phyloP scores from a whole-genome alignment of 2,888 invertebrate species.

The Drosophila cognata region DNA sequence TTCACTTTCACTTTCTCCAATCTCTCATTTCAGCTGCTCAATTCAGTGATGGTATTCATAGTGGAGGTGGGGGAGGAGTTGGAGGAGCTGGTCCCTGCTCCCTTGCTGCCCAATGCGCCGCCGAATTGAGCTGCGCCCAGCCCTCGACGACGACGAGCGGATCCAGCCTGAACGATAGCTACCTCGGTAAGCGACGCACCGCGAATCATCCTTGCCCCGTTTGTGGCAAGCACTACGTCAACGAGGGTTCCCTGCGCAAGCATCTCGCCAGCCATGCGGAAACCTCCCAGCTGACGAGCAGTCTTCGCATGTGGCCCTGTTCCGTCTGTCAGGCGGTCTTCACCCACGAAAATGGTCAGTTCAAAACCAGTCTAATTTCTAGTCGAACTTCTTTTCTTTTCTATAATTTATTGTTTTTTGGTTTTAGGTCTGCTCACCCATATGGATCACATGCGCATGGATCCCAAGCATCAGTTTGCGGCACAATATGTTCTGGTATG shows the following conservation, averaged over 20 bases:
- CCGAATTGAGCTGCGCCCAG: slow-evolving; percentile 77
- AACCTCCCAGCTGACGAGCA: slow-evolving; percentile 93
- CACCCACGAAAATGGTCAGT: slow-evolving; percentile 95
- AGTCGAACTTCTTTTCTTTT: neutral
- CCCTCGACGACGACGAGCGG: slow-evolving; percentile 81
- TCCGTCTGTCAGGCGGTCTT: slow-evolving; percentile 98
- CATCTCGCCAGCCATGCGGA: slow-evolving; percentile 97
- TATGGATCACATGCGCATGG: slow-evolving; percentile 99
- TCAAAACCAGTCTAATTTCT: neutral
- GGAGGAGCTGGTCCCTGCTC: slow-evolving; percentile 21
- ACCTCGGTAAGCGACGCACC: slow-evolving; percentile 96
- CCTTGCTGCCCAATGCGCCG: slow-evolving; percentile 44
- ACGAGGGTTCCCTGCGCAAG: slow-evolving; percentile 96
- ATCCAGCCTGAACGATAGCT: slow-evolving; percentile 87
- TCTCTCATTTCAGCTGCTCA: slow-evolving; percentile 34
- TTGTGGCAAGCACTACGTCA: slow-evolving; percentile 97
- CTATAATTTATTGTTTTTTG: neutral
- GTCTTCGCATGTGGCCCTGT: slow-evolving; percentile 97
- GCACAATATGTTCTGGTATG: slow-evolving; percentile 93
- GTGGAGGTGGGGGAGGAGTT: slow-evolving; percentile 20
- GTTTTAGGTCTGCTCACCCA: slow-evolving; percentile 93
- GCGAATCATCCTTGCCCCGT: slow-evolving; percentile 98
- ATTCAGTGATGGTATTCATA: slow-evolving; percentile 50
- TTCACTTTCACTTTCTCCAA: neutral
- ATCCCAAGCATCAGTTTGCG: slow-evolving; percentile 97